Evolutionary conservation across 2,797 vertebrate genomes (phyloP).

Genomic region (Hypotaenidia philippensis): DNA sequence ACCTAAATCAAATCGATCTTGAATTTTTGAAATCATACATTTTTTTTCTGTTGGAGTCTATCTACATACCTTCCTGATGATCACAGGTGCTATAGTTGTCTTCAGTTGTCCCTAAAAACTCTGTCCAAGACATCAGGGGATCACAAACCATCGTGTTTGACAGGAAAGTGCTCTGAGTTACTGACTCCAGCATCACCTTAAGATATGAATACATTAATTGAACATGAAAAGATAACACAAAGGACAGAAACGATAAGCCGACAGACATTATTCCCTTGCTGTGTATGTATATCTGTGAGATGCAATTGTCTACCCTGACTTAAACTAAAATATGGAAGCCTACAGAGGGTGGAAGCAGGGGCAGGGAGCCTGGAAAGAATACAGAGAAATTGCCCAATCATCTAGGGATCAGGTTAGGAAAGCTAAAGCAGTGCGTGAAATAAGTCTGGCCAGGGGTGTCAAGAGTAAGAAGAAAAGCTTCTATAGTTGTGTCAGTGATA

Average conservation of each 20-base stretch:
- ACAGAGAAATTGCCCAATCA: too few species aligned
- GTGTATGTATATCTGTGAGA: neutral
- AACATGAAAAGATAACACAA: neutral
- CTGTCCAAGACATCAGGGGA: conserved; percentile 71
- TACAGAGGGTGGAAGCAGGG: too few species aligned
- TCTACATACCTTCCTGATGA: conserved; percentile 64
- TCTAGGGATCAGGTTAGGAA: too few species aligned
- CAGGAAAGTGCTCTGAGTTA: conserved; percentile 67
- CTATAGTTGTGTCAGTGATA: too few species aligned
- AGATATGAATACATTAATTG: neutral
- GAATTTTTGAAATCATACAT: neutral
- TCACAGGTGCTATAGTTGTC: conserved; percentile 62
- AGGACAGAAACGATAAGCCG: neutral
- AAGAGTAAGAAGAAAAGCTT: too few species aligned
- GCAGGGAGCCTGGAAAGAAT: too few species aligned
- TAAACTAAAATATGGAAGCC: neutral
- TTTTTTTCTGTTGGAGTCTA: neutral
- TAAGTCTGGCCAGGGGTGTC: too few species aligned
- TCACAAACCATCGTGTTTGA: conserved; percentile 62
- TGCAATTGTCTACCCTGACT: neutral
- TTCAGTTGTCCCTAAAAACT: conserved; percentile 59
- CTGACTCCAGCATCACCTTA: conserved; percentile 76
- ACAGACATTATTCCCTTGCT: neutral
- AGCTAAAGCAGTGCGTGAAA: too few species aligned
- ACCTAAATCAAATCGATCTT: neutral